Evolutionary conservation across 2,888 invertebrate species (phyloP).

Genomic region (Caenorhabditis zanzibari): DNA sequence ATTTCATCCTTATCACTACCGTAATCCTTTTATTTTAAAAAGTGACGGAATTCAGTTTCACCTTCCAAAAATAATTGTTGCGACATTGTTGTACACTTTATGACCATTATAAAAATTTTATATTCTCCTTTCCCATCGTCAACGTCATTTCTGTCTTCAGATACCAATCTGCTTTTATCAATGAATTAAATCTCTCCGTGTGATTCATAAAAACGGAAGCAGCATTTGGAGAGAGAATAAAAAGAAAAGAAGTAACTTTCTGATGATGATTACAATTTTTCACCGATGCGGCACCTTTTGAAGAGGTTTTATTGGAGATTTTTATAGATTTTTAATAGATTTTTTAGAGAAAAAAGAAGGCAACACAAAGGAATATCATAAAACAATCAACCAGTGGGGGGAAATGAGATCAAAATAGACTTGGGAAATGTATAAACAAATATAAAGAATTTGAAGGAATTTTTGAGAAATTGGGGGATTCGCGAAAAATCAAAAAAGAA

Average conservation of each 20-base stretch:
- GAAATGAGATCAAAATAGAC: neutral
- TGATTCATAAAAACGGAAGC: slow-evolving; percentile 46
- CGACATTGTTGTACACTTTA: slow-evolving; percentile 52
- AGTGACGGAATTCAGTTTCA: neutral
- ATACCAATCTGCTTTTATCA: slow-evolving; percentile 42
- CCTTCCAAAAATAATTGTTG: slow-evolving; percentile 17
- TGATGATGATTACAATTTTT: slow-evolving; percentile 36
- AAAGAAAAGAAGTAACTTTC: neutral
- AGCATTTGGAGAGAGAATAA: slow-evolving; percentile 14
- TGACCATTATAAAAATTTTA: slow-evolving; percentile 54
- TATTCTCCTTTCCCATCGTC: slow-evolving; percentile 13
- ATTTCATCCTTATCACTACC: neutral
- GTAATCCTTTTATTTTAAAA: slow-evolving; percentile 1
- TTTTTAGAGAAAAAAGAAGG: neutral
- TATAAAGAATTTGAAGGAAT: too few species aligned
- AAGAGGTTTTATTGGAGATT: neutral
- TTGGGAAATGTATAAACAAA: too few species aligned
- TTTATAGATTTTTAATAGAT: neutral
- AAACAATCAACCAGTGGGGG: neutral
- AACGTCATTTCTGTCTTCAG: slow-evolving; percentile 3
- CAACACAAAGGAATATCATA: neutral
- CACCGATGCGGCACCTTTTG: slow-evolving; percentile 46
- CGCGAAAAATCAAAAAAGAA: too few species aligned
- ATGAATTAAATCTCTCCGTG: slow-evolving; percentile 23
- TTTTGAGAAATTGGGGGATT: too few species aligned